Conservation (phyloP, 2,113 vertebrate genomes). For the Anseranas semipalmata region DNA sequence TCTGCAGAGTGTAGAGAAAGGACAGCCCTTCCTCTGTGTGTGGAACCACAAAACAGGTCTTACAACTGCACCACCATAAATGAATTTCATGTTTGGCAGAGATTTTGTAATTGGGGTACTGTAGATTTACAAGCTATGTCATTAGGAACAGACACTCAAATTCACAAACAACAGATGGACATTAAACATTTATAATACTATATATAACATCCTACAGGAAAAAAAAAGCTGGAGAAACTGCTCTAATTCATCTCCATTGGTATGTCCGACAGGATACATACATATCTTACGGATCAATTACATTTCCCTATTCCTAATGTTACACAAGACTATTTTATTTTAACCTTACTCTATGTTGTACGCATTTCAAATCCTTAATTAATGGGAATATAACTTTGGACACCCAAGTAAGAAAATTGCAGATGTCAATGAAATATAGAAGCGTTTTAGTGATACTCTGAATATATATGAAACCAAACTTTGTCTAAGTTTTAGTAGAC, state of each 20-base stretch:
- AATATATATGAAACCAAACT: background rate
- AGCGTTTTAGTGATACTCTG: background rate
- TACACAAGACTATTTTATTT: background rate
- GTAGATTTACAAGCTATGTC: background rate
- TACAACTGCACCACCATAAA: background rate
- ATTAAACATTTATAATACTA: constrained; percentile 23
- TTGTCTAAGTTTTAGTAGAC: background rate
- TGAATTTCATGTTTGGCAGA: constrained; percentile 15
- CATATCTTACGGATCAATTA: background rate
- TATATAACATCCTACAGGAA: background rate
- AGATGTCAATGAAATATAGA: background rate
- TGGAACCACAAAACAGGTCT: background rate
- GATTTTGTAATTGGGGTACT: background rate
- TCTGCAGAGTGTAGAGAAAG: background rate
- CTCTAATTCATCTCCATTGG: background rate
- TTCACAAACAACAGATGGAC: constrained; percentile 49
- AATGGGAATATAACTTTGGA: background rate
- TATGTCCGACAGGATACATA: background rate
- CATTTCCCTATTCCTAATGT: background rate
- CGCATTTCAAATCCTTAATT: background rate
- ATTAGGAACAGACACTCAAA: constrained; percentile 13
- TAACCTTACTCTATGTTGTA: background rate
- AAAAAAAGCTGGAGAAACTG: background rate
- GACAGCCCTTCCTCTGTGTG: background rate
- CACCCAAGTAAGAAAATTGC: background rate